Conservation (phyloP, 2,113 vertebrate species). For the Pipra filicauda region DNA sequence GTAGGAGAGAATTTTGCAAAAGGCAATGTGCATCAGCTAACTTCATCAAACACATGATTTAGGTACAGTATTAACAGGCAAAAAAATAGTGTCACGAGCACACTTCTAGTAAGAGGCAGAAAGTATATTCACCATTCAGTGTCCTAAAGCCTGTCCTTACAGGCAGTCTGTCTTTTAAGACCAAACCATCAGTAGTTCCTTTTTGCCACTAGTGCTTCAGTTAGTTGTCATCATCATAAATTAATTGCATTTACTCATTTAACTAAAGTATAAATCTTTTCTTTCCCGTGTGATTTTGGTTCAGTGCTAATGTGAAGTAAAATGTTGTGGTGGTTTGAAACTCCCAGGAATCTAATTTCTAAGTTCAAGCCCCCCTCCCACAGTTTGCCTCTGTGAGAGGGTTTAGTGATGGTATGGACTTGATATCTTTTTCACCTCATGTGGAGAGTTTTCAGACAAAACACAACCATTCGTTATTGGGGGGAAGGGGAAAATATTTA, state of each 20-base stretch:
- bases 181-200: background rate
- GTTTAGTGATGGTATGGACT: too few relatives aligned
- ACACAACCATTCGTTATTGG: too few relatives aligned
- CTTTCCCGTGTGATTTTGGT: background rate
- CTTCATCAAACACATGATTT: background rate
- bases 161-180: background rate
- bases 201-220: background rate
- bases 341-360: too few relatives aligned
- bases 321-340: background rate
- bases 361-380: too few relatives aligned
- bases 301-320: background rate
- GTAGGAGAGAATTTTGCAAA: background rate
- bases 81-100: background rate
- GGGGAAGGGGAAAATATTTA: too few relatives aligned
- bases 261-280: background rate
- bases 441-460: too few relatives aligned
- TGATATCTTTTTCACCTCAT: too few relatives aligned
- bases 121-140: background rate
- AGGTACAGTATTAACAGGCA: background rate
- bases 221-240: background rate
- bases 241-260: background rate
- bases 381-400: too few relatives aligned
- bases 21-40: background rate
- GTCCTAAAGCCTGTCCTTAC: background rate
- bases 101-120: background rate